A percentile compares a stretch with the other conserved stretches of the same genome.
Evolutionary conservation across 2,113 vertebrate genomes (phyloP).

Genomic region (Pterocles burchelli): DNA sequence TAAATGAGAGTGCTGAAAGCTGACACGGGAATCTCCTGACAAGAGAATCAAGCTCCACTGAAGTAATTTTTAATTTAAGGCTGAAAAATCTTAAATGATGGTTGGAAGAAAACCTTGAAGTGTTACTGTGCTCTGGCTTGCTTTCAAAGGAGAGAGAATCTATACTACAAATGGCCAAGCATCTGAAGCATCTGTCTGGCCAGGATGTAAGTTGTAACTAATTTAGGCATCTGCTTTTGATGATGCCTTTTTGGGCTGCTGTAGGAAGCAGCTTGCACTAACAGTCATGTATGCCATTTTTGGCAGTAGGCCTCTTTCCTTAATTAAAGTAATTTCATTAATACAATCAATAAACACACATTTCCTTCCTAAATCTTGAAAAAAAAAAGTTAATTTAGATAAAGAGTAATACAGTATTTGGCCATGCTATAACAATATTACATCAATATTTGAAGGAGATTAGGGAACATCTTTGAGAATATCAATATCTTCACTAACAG

Average conservation of each 20-base stretch:
- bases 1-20: background rate
- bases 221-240: slow-evolving; percentile 64
- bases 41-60: background rate
- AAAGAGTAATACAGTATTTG: slow-evolving; percentile 48
- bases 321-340: slow-evolving; percentile 63
- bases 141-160: slow-evolving; percentile 29
- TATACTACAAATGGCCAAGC: background rate
- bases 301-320: slow-evolving; percentile 58
- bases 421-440: slow-evolving; percentile 35
- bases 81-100: background rate
- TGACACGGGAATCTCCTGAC: background rate
- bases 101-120: background rate
- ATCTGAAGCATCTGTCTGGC: slow-evolving; percentile 40
- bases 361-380: slow-evolving; percentile 64
- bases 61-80: background rate
- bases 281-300: slow-evolving; percentile 50
- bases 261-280: slow-evolving; percentile 49
- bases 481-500: slow-evolving; percentile 21
- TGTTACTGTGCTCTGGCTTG: background rate
- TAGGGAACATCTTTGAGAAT: slow-evolving; percentile 28
- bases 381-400: slow-evolving; percentile 53
- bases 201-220: slow-evolving; percentile 25
- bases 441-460: slow-evolving; percentile 55
- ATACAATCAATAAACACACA: slow-evolving; percentile 70
- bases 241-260: slow-evolving; percentile 39